Percentiles rank a stretch among this genome's conserved stretches.
phyloP scores from a whole-genome alignment of 2,113 vertebrate genomes.

The Takifugu flavidus region DNA sequence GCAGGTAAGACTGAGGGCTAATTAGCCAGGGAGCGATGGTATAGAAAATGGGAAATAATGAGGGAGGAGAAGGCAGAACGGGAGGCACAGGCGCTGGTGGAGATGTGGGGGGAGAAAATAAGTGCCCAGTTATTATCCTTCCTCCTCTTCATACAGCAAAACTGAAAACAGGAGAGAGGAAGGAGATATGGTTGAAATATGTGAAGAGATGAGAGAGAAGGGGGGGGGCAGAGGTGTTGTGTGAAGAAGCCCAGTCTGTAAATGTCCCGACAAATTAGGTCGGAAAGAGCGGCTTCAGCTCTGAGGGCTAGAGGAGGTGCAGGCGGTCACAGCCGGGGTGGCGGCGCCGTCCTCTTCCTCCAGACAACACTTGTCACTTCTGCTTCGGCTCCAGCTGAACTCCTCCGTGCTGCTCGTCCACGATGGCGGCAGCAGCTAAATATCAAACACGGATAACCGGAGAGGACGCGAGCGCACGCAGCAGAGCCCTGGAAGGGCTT shows the following conservation, averaged over 20 bases:
- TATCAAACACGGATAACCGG: neutral
- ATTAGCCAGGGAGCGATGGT: slow-evolving; percentile 25
- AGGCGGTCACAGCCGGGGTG: slow-evolving; percentile 45
- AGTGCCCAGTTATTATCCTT: slow-evolving; percentile 17
- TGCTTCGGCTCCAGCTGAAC: slow-evolving; percentile 39
- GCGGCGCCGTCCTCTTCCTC: slow-evolving; percentile 43
- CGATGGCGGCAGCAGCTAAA: neutral
- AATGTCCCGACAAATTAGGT: slow-evolving; percentile 53
- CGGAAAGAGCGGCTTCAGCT: slow-evolving; percentile 50
- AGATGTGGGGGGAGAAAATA: slow-evolving; percentile 15
- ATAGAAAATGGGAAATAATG: slow-evolving; percentile 24
- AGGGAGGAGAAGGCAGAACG: slow-evolving; percentile 13
- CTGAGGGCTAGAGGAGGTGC: slow-evolving; percentile 46
- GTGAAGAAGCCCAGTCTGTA: slow-evolving; percentile 34
- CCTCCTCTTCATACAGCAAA: slow-evolving; percentile 6
- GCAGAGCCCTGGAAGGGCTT: too few species aligned
- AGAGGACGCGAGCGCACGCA: neutral
- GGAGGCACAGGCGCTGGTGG: slow-evolving; percentile 11
- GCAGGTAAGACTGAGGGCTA: slow-evolving; percentile 21
- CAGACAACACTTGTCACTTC: slow-evolving; percentile 61
- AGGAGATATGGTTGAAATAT: slow-evolving; percentile 10
- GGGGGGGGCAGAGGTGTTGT: slow-evolving; percentile 6
- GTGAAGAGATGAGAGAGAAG: slow-evolving; percentile 12
- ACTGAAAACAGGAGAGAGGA: neutral
- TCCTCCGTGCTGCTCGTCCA: slow-evolving; percentile 1